These are phyloP conservation scores for Lasius platythorax DNA, from an alignment of 2,888 invertebrate genomes.

Conservation along the genomic window DNA sequence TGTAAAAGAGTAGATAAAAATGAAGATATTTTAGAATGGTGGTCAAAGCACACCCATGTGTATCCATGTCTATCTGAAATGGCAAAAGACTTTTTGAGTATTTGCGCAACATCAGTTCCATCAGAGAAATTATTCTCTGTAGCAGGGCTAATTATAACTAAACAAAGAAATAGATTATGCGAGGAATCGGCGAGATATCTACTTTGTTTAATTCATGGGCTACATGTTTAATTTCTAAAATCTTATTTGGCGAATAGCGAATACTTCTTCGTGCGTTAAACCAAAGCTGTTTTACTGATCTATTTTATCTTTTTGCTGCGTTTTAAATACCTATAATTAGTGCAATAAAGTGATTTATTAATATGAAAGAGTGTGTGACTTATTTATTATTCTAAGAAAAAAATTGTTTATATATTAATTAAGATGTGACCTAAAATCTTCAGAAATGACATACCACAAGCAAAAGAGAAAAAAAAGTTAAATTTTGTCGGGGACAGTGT, in stretches of 20 bases:
- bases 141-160: slow-evolving; percentile 10
- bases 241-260: neutral
- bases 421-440: no score
- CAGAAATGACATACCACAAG: no score
- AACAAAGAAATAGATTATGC: slow-evolving; percentile 5
- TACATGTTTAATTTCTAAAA: neutral
- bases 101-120: slow-evolving; percentile 1
- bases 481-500: no score
- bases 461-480: no score
- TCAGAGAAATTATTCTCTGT: neutral
- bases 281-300: neutral
- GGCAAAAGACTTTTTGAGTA: neutral
- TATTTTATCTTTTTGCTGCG: neutral
- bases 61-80: slow-evolving; percentile 1
- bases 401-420: no score
- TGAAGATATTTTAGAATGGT: slow-evolving; percentile 11
- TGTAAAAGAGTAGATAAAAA: neutral
- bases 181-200: neutral
- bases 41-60: neutral
- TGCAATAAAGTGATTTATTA: neutral
- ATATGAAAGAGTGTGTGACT: neutral
- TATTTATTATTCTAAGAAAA: no score
- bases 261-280: no score
- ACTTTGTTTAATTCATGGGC: neutral
- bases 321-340: neutral